These are phyloP conservation scores for Chymomyza fuscimana DNA, from an alignment of 2,888 invertebrate genomes.

Conservation along the genomic window DNA sequence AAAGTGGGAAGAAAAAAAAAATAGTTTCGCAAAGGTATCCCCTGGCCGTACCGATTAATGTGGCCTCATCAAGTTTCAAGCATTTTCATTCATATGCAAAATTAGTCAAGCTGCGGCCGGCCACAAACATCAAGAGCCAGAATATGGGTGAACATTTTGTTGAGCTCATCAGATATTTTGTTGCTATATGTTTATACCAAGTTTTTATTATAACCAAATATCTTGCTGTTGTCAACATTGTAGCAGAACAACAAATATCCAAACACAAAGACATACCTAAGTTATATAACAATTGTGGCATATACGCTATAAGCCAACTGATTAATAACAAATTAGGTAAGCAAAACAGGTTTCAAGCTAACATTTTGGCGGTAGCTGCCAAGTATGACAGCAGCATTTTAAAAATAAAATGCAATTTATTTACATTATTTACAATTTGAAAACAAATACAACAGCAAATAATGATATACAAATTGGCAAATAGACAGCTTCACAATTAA, in stretches of 20 bases:
- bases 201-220: slow-evolving; percentile 23
- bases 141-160: slow-evolving; percentile 36
- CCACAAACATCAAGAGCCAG: neutral
- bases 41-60: slow-evolving; percentile 54
- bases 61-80: slow-evolving; percentile 56
- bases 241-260: neutral
- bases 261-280: slow-evolving; percentile 6
- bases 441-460: slow-evolving; percentile 7
- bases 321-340: slow-evolving; percentile 20
- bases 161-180: slow-evolving; percentile 47
- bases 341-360: slow-evolving; percentile 42
- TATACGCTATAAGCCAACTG: slow-evolving; percentile 12
- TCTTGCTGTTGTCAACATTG: slow-evolving; percentile 17
- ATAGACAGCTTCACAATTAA: neutral
- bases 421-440: slow-evolving; percentile 13
- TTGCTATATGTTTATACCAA: neutral
- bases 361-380: slow-evolving; percentile 15
- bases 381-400: slow-evolving; percentile 11
- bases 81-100: slow-evolving; percentile 70
- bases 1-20: slow-evolving; percentile 8
- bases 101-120: slow-evolving; percentile 3
- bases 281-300: slow-evolving; percentile 37
- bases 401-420: slow-evolving; percentile 26
- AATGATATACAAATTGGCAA: neutral
- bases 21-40: slow-evolving; percentile 11